Conservation (phyloP, 2,113 vertebrate genomes). For the Misgurnus anguillicaudatus region DNA sequence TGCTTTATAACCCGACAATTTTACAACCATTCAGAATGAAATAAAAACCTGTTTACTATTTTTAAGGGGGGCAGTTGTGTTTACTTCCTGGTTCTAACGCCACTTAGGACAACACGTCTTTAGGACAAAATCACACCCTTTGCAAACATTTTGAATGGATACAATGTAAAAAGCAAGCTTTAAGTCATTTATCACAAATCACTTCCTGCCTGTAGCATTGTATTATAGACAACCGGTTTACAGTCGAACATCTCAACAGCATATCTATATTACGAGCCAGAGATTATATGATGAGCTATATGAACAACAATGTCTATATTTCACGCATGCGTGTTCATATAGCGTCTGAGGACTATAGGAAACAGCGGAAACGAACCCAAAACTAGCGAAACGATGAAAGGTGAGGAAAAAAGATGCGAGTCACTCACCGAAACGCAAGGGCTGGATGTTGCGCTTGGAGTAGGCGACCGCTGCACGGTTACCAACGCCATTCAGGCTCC, state of each 20-base stretch:
- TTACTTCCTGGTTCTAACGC: conserved; percentile 11
- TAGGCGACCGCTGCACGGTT: conserved; percentile 93
- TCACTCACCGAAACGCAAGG: conserved; percentile 91
- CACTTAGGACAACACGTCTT: background rate
- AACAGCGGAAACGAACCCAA: conserved; percentile 60
- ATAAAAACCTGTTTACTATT: background rate
- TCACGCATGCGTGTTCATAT: conserved; percentile 67
- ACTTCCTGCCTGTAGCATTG: background rate
- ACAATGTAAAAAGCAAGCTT: background rate
- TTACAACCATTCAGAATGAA: background rate
- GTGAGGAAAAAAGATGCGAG: conserved; percentile 54
- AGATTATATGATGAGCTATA: background rate
- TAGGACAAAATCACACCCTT: background rate
- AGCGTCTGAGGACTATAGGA: conserved; percentile 69
- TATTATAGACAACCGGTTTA: conserved; percentile 2
- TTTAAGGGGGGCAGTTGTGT: conserved; percentile 17
- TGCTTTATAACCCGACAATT: background rate
- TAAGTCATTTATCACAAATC: conserved; percentile 4
- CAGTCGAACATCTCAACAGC: background rate
- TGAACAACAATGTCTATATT: conserved; percentile 34
- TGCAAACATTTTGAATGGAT: background rate
- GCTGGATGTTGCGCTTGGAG: conserved; percentile 93
- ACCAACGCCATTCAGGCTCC: conserved; percentile 90
- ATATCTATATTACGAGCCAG: background rate
- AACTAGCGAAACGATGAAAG: conserved; percentile 28